Percentiles rank a stretch among this genome's conserved stretches.
Conservation (phyloP, 2,888 invertebrate genomes). For the Lithophane leautieri region DNA sequence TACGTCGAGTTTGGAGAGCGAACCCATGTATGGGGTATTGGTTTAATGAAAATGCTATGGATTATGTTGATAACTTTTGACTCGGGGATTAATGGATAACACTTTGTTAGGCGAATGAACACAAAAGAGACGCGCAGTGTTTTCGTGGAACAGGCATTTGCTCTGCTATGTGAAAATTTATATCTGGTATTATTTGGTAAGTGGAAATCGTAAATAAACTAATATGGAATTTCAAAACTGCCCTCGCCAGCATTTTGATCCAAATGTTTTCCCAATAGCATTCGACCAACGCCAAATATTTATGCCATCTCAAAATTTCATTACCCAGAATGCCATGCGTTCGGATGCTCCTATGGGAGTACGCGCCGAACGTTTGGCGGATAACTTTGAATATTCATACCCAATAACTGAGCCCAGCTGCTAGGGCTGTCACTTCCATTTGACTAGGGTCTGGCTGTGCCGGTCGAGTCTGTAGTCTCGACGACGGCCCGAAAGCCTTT, state of each 20-base stretch:
- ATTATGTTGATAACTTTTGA: constrained; percentile 14
- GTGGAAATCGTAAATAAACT: background rate
- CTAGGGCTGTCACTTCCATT: constrained; percentile 42
- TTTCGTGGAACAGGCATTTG: background rate
- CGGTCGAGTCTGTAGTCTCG: constrained; percentile 34
- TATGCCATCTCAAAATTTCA: constrained; percentile 54
- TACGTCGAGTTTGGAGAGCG: constrained; percentile 30
- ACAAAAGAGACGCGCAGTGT: background rate
- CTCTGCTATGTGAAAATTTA: background rate
- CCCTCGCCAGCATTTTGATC: background rate
- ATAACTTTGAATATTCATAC: constrained; percentile 73
- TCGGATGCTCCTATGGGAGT: constrained; percentile 44
- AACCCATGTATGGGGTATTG: constrained; percentile 8
- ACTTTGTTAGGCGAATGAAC: background rate
- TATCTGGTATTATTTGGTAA: background rate
- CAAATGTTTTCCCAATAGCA: constrained; percentile 14
- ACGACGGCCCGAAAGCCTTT: constrained; percentile 23
- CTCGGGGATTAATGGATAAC: background rate
- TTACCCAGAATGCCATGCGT: constrained; percentile 47
- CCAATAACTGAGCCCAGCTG: constrained; percentile 57
- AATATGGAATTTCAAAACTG: background rate
- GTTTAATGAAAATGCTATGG: constrained; percentile 2
- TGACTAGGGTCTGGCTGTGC: constrained; percentile 29
- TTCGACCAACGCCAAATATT: constrained; percentile 40
- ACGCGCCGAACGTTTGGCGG: constrained; percentile 61